Conservation (phyloP, 1,140 invertebrate genomes). For the Mactra quadrangularis region DNA sequence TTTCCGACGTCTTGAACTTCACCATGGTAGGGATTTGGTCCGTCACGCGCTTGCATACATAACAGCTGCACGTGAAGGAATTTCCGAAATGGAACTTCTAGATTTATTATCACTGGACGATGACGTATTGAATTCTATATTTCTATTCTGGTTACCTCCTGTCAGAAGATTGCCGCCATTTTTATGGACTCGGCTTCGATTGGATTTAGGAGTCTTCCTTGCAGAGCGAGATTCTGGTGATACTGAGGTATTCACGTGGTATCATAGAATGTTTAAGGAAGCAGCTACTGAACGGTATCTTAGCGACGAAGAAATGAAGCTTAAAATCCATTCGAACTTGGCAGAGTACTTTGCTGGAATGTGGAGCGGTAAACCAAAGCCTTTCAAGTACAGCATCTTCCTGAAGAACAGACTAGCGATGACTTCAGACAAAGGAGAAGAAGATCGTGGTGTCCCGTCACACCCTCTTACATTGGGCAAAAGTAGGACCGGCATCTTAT, state of each 20-base stretch:
- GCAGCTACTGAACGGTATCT: slow-evolving; percentile 93
- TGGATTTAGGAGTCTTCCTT: slow-evolving; percentile 95
- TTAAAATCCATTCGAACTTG: slow-evolving; percentile 97
- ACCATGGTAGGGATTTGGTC: slow-evolving; percentile 70
- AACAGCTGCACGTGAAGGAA: slow-evolving; percentile 70
- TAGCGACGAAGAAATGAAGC: slow-evolving; percentile 96
- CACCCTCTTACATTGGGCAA: slow-evolving; percentile 94
- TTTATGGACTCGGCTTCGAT: slow-evolving; percentile 83
- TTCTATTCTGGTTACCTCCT: slow-evolving; percentile 65
- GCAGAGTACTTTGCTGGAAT: slow-evolving; percentile 98
- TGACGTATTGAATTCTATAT: slow-evolving; percentile 73
- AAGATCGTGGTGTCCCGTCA: slow-evolving; percentile 96
- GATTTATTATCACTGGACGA: slow-evolving; percentile 79
- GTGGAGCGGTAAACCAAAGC: slow-evolving; percentile 95
- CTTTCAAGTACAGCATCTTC: slow-evolving; percentile 95
- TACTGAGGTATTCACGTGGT: slow-evolving; percentile 71
- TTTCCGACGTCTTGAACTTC: slow-evolving; percentile 70
- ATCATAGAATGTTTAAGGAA: slow-evolving; percentile 71
- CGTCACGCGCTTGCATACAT: slow-evolving; percentile 84
- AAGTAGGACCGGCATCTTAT: slow-evolving; percentile 33
- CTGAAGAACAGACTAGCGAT: slow-evolving; percentile 84
- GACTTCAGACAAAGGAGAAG: slow-evolving; percentile 92
- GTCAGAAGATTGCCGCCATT: slow-evolving; percentile 71
- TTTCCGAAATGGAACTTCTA: slow-evolving; percentile 77
- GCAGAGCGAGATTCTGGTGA: slow-evolving; percentile 95